Percentiles rank a stretch among this genome's conserved stretches.
These are phyloP conservation scores for Orthosia gracilis DNA, from an alignment of 2,888 invertebrate genomes.

Conservation along the genomic window DNA sequence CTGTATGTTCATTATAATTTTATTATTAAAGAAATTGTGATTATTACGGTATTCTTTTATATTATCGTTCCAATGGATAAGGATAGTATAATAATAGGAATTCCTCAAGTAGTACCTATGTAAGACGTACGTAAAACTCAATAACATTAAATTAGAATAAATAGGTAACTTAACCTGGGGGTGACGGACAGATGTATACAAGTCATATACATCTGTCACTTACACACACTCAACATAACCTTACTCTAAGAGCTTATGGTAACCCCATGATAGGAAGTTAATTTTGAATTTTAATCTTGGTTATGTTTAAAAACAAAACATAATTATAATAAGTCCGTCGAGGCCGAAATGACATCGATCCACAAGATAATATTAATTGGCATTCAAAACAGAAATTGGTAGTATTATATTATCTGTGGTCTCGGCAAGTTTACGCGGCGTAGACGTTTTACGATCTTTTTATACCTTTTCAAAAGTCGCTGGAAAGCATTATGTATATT, in stretches of 20 bases:
- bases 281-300: not conserved
- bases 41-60: not conserved
- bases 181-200: no score
- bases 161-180: no score
- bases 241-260: no score
- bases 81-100: no score
- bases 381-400: slow-evolving; percentile 53
- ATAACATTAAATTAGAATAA: no score
- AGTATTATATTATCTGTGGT: no score
- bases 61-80: not conserved
- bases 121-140: no score
- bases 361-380: slow-evolving; percentile 55
- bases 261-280: not conserved
- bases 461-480: slow-evolving; percentile 58
- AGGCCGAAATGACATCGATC: slow-evolving; percentile 23
- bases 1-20: not conserved
- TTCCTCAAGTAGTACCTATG: not conserved
- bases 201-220: no score
- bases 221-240: no score
- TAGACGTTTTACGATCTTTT: slow-evolving; percentile 61
- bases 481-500: slow-evolving; percentile 56
- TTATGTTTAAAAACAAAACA: not conserved
- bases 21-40: not conserved
- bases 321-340: not conserved
- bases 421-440: slow-evolving; percentile 35